Base-by-base conservation (phyloP, 2,888 invertebrate genomes). In the Augiades crinisus region DNA sequence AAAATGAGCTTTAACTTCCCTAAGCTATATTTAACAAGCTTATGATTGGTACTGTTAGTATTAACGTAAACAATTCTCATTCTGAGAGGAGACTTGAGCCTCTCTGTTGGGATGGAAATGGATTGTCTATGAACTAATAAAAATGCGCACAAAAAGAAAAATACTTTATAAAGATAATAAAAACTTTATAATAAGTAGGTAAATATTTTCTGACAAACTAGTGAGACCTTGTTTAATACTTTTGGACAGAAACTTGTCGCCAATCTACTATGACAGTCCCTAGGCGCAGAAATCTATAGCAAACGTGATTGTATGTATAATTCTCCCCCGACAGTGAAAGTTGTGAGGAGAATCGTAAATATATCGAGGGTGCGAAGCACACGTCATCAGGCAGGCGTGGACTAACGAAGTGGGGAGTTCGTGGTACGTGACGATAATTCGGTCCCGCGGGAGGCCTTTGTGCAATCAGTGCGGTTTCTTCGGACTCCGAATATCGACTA, bases 391-490 rank as follows among this genome's bases (percentile, higher is more conserved):
- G 58, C 69, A 63, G 59, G 58, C 58, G 62, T 62, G 62, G 66
- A 66, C 79, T 83, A 87, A 87, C 83, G 85, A 87, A 85, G 76
- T 72, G 73, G 81, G 80, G 75, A 67, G 64, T 67, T 59, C 59
- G 59, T 62, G 64, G 68, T 71, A 85, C 84, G 85, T 82, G 87
- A 77, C 81, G 81, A 82, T 85, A 86, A 87, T 85, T 80, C 71
- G 63, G 69, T 78, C 85, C 75, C 84, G 57, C 65, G 83, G 78
- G 87, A 78, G 75, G 71, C 78, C 86, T 88, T 88, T 88, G 86
- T 88, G 80, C 85, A 88, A 88, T 87, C 88, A 87, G 80, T 70
- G 79, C 70, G 84, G 79, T 83, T 87, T 86, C 86, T 85, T 84
- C 77, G 68, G 67, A 72, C 74, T 44, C 14, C 67, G 64, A 58